These are phyloP conservation scores for Seladonia tumulorum DNA, from an alignment of 2,888 invertebrate genomes.

Conservation along the genomic window DNA sequence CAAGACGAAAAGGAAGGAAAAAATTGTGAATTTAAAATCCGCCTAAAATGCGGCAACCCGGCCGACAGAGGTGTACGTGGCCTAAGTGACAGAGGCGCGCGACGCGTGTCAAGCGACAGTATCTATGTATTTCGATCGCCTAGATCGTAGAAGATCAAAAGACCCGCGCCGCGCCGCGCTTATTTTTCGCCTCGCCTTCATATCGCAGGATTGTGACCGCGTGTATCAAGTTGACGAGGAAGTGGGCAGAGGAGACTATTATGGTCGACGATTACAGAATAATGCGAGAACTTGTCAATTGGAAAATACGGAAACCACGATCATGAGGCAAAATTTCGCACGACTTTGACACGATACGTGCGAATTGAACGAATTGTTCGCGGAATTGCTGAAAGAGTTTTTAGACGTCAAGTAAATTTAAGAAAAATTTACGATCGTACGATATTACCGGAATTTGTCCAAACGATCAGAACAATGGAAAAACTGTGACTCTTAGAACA, in stretches of 20 bases:
- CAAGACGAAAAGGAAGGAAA: too few relatives aligned
- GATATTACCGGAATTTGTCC: too few relatives aligned
- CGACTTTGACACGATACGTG: conserved; percentile 28
- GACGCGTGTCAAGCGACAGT: too few relatives aligned
- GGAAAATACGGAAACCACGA: conserved; percentile 33
- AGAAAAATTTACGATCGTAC: too few relatives aligned
- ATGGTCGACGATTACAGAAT: conserved; percentile 33
- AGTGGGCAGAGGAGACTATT: conserved; percentile 18
- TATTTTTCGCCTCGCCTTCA: background rate
- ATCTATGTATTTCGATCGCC: too few relatives aligned
- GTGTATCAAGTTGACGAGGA: background rate
- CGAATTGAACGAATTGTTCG: too few relatives aligned
- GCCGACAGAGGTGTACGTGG: too few relatives aligned
- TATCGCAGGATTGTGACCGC: background rate
- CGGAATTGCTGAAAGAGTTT: too few relatives aligned
- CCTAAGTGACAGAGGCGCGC: too few relatives aligned
- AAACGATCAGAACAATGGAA: background rate
- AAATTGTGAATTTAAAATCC: too few relatives aligned
- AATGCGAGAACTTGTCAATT: conserved; percentile 42
- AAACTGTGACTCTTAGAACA: conserved; percentile 1
- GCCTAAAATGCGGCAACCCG: too few relatives aligned
- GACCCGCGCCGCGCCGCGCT: background rate
- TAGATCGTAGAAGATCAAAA: background rate
- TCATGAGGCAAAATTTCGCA: conserved; percentile 32
- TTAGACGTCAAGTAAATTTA: too few relatives aligned